Evolutionary conservation across 2,888 invertebrate genomes (phyloP).

Genomic region (Nipponacmea schrenckii): DNA sequence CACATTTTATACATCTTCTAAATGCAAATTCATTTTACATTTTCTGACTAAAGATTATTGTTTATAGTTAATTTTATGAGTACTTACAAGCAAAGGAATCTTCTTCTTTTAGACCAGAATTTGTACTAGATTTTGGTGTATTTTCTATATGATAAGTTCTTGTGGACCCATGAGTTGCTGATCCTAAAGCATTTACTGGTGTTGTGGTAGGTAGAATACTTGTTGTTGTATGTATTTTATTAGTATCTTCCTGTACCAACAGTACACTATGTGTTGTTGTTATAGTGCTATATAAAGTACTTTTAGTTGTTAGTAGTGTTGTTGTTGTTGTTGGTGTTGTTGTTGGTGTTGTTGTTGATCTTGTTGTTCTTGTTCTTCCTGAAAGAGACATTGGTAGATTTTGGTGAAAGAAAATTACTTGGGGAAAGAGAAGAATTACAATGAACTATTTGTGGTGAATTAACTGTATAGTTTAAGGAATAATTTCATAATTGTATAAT

Average conservation of each 20-base stretch:
- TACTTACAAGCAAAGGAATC: conserved; percentile 2
- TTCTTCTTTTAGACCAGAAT: not conserved
- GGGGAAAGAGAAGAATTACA: too few species aligned
- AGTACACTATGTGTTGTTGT: not conserved
- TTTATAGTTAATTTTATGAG: too few species aligned
- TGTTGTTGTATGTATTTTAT: not conserved
- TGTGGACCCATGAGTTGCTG: not conserved
- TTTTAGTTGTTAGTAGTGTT: not conserved
- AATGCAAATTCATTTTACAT: too few species aligned
- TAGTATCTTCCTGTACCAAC: not conserved
- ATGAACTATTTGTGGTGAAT: too few species aligned
- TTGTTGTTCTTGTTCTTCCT: conserved; percentile 1
- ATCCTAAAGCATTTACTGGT: not conserved
- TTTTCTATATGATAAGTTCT: not conserved
- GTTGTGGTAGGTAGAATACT: not conserved
- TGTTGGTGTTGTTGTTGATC: conserved; percentile 9
- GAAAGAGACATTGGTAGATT: conserved; percentile 2
- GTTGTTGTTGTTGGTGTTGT: conserved; percentile 10
- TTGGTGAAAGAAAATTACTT: not conserved
- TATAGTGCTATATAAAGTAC: too few species aligned
- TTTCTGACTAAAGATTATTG: too few species aligned
- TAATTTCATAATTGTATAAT: too few species aligned
- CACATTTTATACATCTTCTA: too few species aligned
- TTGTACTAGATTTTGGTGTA: not conserved
- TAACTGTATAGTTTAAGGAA: too few species aligned